These are phyloP conservation scores for Phylloscopus whistleri DNA, from an alignment of 2,113 vertebrate species.

Conservation along the genomic window DNA sequence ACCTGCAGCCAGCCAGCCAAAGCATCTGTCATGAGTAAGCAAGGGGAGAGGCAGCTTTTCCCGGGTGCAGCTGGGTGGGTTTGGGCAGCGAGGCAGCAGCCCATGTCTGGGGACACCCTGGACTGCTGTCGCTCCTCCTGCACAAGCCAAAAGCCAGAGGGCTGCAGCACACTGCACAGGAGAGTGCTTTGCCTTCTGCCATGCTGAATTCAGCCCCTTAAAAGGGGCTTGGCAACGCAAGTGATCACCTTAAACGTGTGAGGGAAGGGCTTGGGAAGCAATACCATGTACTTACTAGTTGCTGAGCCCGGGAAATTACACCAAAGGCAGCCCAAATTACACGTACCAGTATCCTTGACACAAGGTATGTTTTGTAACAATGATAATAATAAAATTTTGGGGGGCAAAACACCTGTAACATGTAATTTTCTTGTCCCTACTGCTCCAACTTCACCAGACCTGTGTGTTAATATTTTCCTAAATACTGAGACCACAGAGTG, in stretches of 20 bases:
- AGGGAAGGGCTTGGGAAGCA: background rate
- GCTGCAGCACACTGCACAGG: background rate
- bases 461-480: background rate
- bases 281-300: background rate
- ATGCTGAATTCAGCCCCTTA: background rate
- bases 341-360: background rate
- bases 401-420: background rate
- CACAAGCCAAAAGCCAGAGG: background rate
- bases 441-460: background rate
- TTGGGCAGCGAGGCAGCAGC: background rate
- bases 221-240: background rate
- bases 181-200: background rate
- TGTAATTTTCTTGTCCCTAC: background rate
- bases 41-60: background rate
- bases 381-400: background rate
- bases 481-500: background rate
- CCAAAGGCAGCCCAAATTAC: background rate
- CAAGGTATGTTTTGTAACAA: background rate
- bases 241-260: background rate
- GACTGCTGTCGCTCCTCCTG: background rate
- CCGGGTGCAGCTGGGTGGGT: fast-evolving
- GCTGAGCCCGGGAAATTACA: background rate
- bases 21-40: background rate
- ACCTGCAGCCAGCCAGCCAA: background rate
- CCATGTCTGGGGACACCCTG: background rate